Evolutionary conservation across 1,140 invertebrate genomes (phyloP).

Genomic region (Formica exsecta): DNA sequence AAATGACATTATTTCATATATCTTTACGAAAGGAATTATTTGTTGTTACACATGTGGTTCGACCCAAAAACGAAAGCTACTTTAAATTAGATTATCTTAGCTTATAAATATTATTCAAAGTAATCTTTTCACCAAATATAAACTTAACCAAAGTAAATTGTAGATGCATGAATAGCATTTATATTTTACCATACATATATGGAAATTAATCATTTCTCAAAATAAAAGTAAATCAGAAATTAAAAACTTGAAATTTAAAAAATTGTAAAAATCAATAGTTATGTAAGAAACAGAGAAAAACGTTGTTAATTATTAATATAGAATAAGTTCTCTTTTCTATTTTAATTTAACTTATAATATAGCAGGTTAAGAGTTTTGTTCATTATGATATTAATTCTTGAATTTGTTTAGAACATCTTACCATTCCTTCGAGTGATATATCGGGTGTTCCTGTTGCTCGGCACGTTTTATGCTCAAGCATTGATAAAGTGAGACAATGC

Average conservation of each 20-base stretch:
- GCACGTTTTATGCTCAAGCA: slow-evolving; percentile 52
- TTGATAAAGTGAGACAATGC: slow-evolving; percentile 25
- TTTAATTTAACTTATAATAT: not conserved
- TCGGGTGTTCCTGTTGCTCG: slow-evolving; percentile 34
- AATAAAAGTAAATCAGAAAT: not conserved
- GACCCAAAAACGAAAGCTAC: not conserved
- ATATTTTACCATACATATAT: slow-evolving; percentile 27
- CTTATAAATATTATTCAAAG: slow-evolving; percentile 9
- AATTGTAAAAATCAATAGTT: not conserved
- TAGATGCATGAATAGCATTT: slow-evolving; percentile 27
- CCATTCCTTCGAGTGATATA: slow-evolving; percentile 40
- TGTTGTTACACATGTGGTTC: not conserved
- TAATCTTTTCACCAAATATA: not conserved
- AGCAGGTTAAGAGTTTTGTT: not conserved
- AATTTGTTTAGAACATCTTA: slow-evolving; percentile 13
- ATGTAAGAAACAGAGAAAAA: not conserved
- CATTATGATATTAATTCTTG: not conserved
- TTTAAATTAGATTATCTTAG: not conserved
- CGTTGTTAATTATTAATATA: not conserved
- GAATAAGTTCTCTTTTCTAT: not conserved
- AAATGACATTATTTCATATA: slow-evolving; percentile 1
- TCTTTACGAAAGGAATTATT: not conserved
- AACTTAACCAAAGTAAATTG: not conserved
- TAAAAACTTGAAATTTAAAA: not conserved
- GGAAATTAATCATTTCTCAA: not conserved